Evolutionary conservation across 2,888 invertebrate species (phyloP), one percentile per base, ranked within the genome.

Genomic region (Tetrapedia diversipes): DNA sequence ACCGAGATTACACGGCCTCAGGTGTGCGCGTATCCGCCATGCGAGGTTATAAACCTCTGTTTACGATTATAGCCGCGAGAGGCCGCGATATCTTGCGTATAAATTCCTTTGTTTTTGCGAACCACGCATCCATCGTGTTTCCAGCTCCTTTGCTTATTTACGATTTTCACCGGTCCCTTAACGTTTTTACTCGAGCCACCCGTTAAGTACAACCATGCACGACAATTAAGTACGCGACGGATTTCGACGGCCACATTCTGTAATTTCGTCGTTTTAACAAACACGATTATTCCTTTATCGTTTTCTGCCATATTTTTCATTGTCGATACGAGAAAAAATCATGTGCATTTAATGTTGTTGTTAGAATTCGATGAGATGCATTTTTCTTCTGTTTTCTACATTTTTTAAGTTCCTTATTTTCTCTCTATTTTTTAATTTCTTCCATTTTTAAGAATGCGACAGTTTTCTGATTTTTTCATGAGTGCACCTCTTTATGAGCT

Each of bases 41-140:
- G 53, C 29, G 14, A 11, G 54, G 34, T 22, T 37, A 43, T 45
- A 45, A 63, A 45, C 43, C 53, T 11, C 37, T 69, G 19, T 69
- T 68, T 63, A 69, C 69, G 63, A 69, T 63, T 39, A 63, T 53
- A 51, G 41, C 19, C 34, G 43, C 41, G 16, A 51, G 34, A 61
- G n/a, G 43, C 49, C 41, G 41, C 32, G 29, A 51, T 51, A 39
- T 67, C 59, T 67, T n/a, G 67, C 39, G 51, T 10, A 32, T 34
- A 53, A 68, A 61, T 61, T 45, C 53, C 41, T 53, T 34, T 68
- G 60, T 61, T 24, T 68, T 51, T 57, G 57, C 67, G 16, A 32
- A n/a, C 1, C 27, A 19, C 29, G 4, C 60, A 47, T 61, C 60
- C 60, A 61, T 61, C 60, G 16, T 34, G 0, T 24, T n/a, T 7